phyloP scores from a whole-genome alignment of 2,888 invertebrate genomes.

The Minunthozetes semirufus region DNA sequence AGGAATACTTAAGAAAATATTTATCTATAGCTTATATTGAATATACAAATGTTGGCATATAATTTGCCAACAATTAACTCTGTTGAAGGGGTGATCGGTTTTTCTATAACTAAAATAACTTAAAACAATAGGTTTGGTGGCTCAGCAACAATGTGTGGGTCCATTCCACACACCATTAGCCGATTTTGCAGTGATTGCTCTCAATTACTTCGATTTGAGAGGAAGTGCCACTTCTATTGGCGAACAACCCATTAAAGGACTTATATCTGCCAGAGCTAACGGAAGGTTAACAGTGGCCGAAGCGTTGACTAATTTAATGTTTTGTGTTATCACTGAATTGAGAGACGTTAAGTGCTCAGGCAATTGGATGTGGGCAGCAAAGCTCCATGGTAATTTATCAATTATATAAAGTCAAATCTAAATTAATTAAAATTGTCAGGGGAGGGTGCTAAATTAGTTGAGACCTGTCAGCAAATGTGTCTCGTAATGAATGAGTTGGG shows the following conservation, averaged over 20 bases:
- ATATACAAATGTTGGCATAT: no score
- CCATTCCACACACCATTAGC: constrained; percentile 92
- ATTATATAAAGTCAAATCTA: background rate
- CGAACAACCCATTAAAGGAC: constrained; percentile 90
- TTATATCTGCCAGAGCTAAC: constrained; percentile 73
- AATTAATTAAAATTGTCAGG: constrained; percentile 45
- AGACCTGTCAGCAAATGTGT: constrained; percentile 83
- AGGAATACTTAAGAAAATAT: no score
- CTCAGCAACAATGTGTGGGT: constrained; percentile 97
- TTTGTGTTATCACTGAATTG: constrained; percentile 57
- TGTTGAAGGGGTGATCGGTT: no score
- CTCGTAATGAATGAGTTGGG: constrained; percentile 70
- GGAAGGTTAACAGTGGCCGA: constrained; percentile 92
- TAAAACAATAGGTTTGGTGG: constrained; percentile 69
- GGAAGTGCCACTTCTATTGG: constrained; percentile 94
- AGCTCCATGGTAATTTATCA: constrained; percentile 59
- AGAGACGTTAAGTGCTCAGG: constrained; percentile 94
- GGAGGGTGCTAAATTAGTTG: constrained; percentile 79
- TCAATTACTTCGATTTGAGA: constrained; percentile 66
- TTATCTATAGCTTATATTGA: no score
- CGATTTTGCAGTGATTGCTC: constrained; percentile 70
- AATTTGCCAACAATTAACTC: no score
- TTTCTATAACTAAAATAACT: background rate
- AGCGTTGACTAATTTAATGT: constrained; percentile 82
- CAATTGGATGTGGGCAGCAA: constrained; percentile 99